Evolutionary conservation across 1,140 invertebrate genomes (phyloP).

Genomic region (Drosophila varians): DNA sequence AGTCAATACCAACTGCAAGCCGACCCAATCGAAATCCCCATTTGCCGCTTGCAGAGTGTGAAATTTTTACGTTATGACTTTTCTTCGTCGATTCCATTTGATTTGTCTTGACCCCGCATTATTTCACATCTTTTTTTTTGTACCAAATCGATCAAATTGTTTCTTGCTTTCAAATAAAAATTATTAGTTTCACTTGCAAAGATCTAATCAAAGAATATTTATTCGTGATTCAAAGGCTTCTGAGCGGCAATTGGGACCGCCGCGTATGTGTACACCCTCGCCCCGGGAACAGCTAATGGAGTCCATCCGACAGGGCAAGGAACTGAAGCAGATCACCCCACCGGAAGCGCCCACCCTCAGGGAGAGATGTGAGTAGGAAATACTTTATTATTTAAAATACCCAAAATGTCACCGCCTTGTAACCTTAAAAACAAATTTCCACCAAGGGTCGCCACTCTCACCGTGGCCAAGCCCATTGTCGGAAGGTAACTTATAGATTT

Average conservation of each 20-base stretch:
- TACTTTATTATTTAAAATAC: not conserved
- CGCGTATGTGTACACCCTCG: slow-evolving; percentile 88
- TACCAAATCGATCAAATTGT: not conserved
- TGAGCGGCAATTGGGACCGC: slow-evolving; percentile 93
- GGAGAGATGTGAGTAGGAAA: slow-evolving; percentile 71
- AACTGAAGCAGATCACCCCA: slow-evolving; percentile 86
- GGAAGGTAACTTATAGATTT: slow-evolving; percentile 12
- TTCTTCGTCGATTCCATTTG: slow-evolving; percentile 4
- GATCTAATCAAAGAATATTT: not conserved
- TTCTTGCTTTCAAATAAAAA: slow-evolving; percentile 29
- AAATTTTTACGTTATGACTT: slow-evolving; percentile 5
- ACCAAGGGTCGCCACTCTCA: not conserved
- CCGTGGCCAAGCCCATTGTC: slow-evolving; percentile 4
- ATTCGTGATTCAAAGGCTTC: slow-evolving; percentile 87
- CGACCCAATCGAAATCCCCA: slow-evolving; percentile 18
- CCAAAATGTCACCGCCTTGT: no score
- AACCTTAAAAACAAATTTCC: not conserved
- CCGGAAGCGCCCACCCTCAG: slow-evolving; percentile 62
- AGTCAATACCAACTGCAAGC: slow-evolving; percentile 13
- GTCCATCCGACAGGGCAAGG: slow-evolving; percentile 92
- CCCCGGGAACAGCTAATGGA: slow-evolving; percentile 94
- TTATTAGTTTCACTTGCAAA: slow-evolving; percentile 12
- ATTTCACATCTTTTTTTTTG: slow-evolving; percentile 7
- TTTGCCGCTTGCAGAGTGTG: slow-evolving; percentile 2
- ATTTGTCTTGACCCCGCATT: slow-evolving; percentile 1